phyloP scores from a whole-genome alignment of 2,797 vertebrate genomes.

The Cossypha caffra region DNA sequence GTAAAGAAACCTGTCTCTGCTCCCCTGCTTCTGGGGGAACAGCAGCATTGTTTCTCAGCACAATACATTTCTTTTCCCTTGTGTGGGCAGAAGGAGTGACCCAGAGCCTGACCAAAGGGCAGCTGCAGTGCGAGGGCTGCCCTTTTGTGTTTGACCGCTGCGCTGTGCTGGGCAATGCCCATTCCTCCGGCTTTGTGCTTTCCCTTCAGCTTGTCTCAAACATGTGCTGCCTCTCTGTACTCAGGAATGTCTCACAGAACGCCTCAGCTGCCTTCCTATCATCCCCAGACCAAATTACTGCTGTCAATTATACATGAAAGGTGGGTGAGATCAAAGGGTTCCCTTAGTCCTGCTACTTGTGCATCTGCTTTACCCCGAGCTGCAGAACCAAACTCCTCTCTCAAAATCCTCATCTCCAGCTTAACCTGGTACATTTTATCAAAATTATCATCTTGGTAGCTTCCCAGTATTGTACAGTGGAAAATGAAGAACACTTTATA shows the following conservation, averaged over 20 bases:
- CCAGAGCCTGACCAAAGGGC: not conserved
- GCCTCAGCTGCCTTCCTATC: not conserved
- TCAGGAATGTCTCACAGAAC: not conserved
- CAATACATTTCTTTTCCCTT: rapidly evolving
- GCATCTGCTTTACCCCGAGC: not conserved
- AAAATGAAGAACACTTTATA: not conserved
- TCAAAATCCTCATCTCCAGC: not conserved
- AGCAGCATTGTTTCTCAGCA: not conserved
- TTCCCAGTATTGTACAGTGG: not conserved
- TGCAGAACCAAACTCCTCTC: not conserved
- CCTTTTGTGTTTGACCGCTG: not conserved
- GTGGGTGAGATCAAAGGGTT: slow-evolving; percentile 44
- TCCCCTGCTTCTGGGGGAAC: rapidly evolving
- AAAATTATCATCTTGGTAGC: not conserved
- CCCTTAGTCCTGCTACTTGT: not conserved
- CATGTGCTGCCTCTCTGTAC: not conserved
- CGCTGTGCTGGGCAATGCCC: rapidly evolving
- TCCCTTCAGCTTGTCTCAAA: not conserved
- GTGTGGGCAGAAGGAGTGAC: not conserved
- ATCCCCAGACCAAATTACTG: slow-evolving; percentile 34
- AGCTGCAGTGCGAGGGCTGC: not conserved
- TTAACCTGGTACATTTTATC: not conserved
- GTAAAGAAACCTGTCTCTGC: rapidly evolving
- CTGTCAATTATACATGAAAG: slow-evolving; percentile 62
- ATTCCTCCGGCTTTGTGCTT: not conserved